A percentile compares a stretch with the other conserved stretches of the same genome.
These are phyloP conservation scores for Erebia epiphron DNA, from an alignment of 2,888 invertebrate species.

Conservation along the genomic window DNA sequence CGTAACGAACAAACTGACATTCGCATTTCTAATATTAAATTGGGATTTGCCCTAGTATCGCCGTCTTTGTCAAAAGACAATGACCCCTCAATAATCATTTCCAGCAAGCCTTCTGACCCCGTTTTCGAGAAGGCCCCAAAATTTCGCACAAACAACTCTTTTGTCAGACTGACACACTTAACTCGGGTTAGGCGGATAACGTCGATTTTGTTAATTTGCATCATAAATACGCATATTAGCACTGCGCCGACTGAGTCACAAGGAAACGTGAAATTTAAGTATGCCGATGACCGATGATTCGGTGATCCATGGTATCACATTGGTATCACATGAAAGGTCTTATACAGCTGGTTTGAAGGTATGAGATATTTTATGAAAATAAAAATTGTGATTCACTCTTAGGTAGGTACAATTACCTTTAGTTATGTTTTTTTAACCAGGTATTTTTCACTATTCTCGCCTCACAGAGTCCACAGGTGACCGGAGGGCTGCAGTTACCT, in stretches of 20 bases:
- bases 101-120: constrained; percentile 43
- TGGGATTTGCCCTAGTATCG: not conserved
- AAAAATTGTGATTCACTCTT: too few species aligned
- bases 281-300: constrained; percentile 46
- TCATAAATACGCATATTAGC: constrained; percentile 50
- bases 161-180: constrained; percentile 52
- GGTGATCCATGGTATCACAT: constrained; percentile 3
- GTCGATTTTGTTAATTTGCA: constrained; percentile 49
- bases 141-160: constrained; percentile 37
- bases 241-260: constrained; percentile 42
- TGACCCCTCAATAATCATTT: constrained; percentile 21
- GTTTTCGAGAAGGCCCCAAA: constrained; percentile 38
- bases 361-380: too few species aligned
- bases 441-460: too few species aligned
- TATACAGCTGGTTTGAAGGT: too few species aligned
- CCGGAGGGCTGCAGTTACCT: too few species aligned
- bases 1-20: too few species aligned
- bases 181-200: constrained; percentile 43
- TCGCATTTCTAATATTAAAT: too few species aligned
- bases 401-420: too few species aligned
- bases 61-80: constrained; percentile 21
- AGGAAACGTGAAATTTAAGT: constrained; percentile 40
- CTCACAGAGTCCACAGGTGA: too few species aligned
- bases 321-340: not conserved
- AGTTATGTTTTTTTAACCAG: too few species aligned